Evolutionary conservation across 1,140 invertebrate species (phyloP).

Genomic region (Drosophila fuyamai): DNA sequence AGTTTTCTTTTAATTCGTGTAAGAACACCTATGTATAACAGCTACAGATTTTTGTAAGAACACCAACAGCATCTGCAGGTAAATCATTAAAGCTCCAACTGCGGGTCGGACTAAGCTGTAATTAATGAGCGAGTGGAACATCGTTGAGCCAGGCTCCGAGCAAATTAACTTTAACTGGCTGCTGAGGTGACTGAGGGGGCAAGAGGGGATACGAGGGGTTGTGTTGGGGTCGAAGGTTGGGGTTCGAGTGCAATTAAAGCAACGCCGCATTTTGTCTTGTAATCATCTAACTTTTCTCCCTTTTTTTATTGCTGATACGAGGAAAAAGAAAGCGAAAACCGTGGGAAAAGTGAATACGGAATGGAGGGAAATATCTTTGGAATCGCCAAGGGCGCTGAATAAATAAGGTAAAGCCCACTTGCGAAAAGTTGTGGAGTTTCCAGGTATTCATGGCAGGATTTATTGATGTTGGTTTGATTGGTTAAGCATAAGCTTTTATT

Average conservation of each 20-base stretch:
- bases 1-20: neutral
- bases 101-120: conserved; percentile 68
- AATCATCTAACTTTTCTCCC: conserved; percentile 57
- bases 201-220: neutral
- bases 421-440: conserved; percentile 26
- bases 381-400: neutral
- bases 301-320: conserved; percentile 16
- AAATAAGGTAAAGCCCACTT: conserved; percentile 1
- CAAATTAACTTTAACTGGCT: conserved; percentile 76
- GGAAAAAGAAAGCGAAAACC: conserved; percentile 14
- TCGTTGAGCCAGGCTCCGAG: conserved; percentile 52
- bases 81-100: conserved; percentile 65
- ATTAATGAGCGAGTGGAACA: conserved; percentile 79
- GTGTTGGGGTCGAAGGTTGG: conserved; percentile 16
- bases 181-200: conserved; percentile 5
- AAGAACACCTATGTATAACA: conserved; percentile 18
- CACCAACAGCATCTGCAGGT: conserved; percentile 53
- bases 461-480: conserved; percentile 3
- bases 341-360: conserved; percentile 21
- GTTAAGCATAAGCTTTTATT: conserved; percentile 5
- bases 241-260: conserved; percentile 73
- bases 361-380: conserved; percentile 10
- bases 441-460: conserved; percentile 14
- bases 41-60: conserved; percentile 10
- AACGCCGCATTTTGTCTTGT: conserved; percentile 63